Evolutionary conservation across 1,140 invertebrate species (phyloP), one percentile per base, ranked within the genome.

Genomic region (Zophobas morio): DNA sequence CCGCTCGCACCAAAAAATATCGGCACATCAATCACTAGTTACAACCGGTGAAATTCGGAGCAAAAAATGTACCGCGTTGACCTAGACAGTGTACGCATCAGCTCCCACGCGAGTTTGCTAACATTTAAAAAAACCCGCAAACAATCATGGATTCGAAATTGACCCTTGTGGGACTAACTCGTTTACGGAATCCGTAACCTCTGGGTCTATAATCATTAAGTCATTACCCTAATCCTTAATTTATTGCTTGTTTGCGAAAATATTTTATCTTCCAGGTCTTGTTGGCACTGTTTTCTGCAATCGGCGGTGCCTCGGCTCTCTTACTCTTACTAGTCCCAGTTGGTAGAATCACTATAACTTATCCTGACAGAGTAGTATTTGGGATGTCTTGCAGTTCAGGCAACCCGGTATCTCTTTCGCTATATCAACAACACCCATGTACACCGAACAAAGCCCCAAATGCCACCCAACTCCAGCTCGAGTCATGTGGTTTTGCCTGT

Each of bases 301-400:
- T 93, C 33, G 93, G 92, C 35, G 93, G 93, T 6, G 85, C 85
- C 0, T 91, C 92, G 8, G 91, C 93, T 0, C 86, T 95, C 34
- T 84, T 94, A 2, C 86, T 95, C 60, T 87, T 94, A 5, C 85
- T 91, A 8, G 92, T 94, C 2, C 93, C 93, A 1, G 89, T 93
- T 1, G 93, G 92, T n/a, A 88, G 93, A 77, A 88, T 93, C 71
- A 92, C 88, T 0, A 85, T 93, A 3, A 88, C 89, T 4, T 92
- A 90, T 80, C 93, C 93, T 3, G 85, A 90, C 1, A 85, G 87
- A 6, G 86, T 91, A n/a, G 88, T 91, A 53, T 86, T 94, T 74
- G 86, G 90, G 34, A 80, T 90, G 0, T 86, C 86, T 2, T 93
- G 91, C 80, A 78, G 70, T 36, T 81, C 85, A 51, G 85, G 84